phyloP scores from a whole-genome alignment of 2,888 invertebrate species.

The Deladenus siricidicola region DNA sequence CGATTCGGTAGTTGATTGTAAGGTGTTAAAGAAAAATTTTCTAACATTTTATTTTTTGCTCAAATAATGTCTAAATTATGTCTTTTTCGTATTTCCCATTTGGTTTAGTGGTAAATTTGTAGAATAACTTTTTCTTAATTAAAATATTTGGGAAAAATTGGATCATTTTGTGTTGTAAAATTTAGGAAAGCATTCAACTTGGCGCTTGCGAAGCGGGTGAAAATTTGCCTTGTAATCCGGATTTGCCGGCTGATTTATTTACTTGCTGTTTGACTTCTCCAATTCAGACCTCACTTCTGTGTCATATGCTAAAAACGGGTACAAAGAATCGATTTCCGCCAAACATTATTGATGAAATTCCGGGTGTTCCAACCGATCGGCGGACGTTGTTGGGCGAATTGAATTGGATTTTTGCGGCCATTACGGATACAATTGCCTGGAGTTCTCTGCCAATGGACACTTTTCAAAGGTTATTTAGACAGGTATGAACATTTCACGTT shows the following conservation, averaged over 20 bases:
- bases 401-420: constrained; percentile 99
- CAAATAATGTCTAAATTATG: background rate
- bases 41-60: background rate
- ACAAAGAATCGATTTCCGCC: constrained; percentile 35
- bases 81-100: no score
- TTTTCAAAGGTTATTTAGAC: constrained; percentile 87
- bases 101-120: no score
- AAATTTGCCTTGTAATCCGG: constrained; percentile 89
- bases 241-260: constrained; percentile 91
- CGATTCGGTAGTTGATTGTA: no score
- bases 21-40: background rate
- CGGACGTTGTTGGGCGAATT: constrained; percentile 95
- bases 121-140: no score
- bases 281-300: constrained; percentile 65
- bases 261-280: constrained; percentile 96
- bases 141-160: no score
- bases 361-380: constrained; percentile 71
- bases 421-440: constrained; percentile 99
- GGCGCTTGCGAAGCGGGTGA: constrained; percentile 91
- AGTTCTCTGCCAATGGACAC: constrained; percentile 81
- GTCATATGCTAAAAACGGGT: constrained; percentile 43
- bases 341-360: constrained; percentile 65
- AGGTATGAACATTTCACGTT: no score
- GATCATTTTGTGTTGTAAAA: no score
- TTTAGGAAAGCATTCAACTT: constrained; percentile 74